Evolutionary conservation across 92 coral and sea anemone genomes (phyloP).

Genomic region (Phenganax stokvisi): DNA sequence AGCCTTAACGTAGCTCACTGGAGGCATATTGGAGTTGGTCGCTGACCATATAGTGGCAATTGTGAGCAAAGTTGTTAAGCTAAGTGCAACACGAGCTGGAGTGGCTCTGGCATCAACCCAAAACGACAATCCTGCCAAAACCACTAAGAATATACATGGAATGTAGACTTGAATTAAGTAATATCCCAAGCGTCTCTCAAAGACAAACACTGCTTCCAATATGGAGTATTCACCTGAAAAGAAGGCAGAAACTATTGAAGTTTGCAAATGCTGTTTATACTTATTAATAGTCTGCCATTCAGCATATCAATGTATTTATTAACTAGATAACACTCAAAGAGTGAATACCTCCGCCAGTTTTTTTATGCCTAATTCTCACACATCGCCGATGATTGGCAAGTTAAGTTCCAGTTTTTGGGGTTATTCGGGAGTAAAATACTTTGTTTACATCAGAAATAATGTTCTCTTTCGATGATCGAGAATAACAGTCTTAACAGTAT

Average conservation of each 20-base stretch:
- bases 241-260: neutral
- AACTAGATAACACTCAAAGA: too few species aligned
- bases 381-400: too few species aligned
- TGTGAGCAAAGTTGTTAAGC: conserved; percentile 75
- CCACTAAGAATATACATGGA: conserved; percentile 77
- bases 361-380: too few species aligned
- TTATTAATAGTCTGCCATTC: neutral
- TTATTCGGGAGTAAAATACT: neutral
- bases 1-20: conserved; percentile 79
- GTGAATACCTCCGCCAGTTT: too few species aligned
- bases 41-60: conserved; percentile 77
- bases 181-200: conserved; percentile 68
- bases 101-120: conserved; percentile 76
- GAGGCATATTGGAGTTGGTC: conserved; percentile 76
- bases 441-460: too few species aligned
- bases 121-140: conserved; percentile 78
- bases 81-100: conserved; percentile 73
- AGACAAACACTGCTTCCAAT: conserved; percentile 59
- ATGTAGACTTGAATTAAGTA: conserved; percentile 74
- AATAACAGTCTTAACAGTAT: too few species aligned
- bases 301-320: neutral
- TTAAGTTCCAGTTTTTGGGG: too few species aligned
- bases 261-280: neutral
- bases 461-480: too few species aligned
- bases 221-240: conserved; percentile 44